Base-by-base conservation (phyloP, 2,113 vertebrate species). In the Baryphthengus martii region DNA sequence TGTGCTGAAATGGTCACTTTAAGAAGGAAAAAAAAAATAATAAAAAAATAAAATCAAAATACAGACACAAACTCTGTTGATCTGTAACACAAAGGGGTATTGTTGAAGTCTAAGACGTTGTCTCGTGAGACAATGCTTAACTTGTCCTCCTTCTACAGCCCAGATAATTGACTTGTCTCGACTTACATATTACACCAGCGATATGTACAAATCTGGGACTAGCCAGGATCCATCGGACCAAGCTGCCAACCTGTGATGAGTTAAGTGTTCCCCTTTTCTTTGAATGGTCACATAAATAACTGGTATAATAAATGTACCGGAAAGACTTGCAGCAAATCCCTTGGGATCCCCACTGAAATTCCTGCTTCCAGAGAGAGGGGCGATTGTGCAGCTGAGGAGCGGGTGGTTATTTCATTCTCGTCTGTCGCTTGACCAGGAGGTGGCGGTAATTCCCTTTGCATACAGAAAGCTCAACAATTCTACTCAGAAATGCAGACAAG, bases 361-460 rank as follows among this genome's bases (percentile, higher is more conserved):
- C n/a, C 71, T 35, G 62, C 44, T 61, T 8, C 52, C 45, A n/a
- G 10, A 1, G 44, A 7, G 4, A 5, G 39, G 42, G 15, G 35
- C 7, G 39, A 11, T 9, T 11, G 13, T 28, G 12, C 20, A 42
- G 52, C 77, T 87, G 1, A 37, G 20, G 4, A 33, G 37, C 20
- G 19, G 61, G 33, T 71, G 33, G 33, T 5, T 5, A 24, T 28
- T 75, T 70, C 8, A 31, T 18, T 35, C 10, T 7, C 62, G 73
- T 37, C 63, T n/a, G 56, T 26, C 8, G 0, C 62, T 65, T 52
- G 62, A 35, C 96, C 97, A 92, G 95, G n/a, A 97, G 97, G 68
- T 96, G 97, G 97, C 92, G 31, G 86, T 80, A 77, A 79, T 37
- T 89, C 65, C 35, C 89, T 91, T 16, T 23, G 31, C 55, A 80